A percentile compares a stretch with the other conserved stretches of the same genome.
These are phyloP conservation scores for Ecliptopera silaceata DNA, from an alignment of 2,888 invertebrate species.

Conservation along the genomic window DNA sequence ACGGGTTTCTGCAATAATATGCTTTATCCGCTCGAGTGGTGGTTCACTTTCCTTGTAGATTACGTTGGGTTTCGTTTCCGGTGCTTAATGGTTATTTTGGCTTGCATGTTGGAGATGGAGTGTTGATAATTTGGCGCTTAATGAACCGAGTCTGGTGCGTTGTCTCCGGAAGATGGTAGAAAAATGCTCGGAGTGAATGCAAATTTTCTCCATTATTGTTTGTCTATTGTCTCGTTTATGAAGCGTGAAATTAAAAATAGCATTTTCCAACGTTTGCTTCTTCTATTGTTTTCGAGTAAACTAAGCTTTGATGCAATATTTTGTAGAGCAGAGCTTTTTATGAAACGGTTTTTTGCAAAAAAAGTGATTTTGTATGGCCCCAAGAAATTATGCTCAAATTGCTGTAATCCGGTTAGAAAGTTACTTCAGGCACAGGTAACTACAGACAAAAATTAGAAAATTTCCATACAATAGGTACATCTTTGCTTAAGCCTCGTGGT, in stretches of 20 bases:
- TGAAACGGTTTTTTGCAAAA: too few relatives aligned
- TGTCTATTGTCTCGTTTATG: conserved; percentile 77
- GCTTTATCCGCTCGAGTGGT: conserved; percentile 52
- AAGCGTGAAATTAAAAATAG: conserved; percentile 62
- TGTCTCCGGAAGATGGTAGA: conserved; percentile 73
- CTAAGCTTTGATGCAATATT: neutral
- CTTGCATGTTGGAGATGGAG: conserved; percentile 62
- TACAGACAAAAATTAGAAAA: too few relatives aligned
- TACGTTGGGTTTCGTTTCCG: conserved; percentile 47
- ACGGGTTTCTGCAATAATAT: conserved; percentile 54
- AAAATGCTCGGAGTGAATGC: conserved; percentile 74
- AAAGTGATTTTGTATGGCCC: too few relatives aligned
- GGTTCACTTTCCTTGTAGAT: conserved; percentile 41
- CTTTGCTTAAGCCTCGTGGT: too few relatives aligned
- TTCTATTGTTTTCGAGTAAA: neutral
- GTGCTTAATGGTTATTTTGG: conserved; percentile 67
- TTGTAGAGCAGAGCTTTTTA: neutral
- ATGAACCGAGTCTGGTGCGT: conserved; percentile 74
- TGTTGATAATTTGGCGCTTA: conserved; percentile 79
- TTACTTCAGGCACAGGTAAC: too few relatives aligned
- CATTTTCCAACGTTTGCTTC: conserved; percentile 38
- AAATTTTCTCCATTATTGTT: conserved; percentile 78
- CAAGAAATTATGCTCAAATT: too few relatives aligned
- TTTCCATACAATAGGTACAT: too few relatives aligned
- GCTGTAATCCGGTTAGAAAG: too few relatives aligned